Evolutionary conservation across 2,888 invertebrate species (phyloP), one percentile per base, ranked within the genome.

Genomic region (Sphaerophoria taeniata): DNA sequence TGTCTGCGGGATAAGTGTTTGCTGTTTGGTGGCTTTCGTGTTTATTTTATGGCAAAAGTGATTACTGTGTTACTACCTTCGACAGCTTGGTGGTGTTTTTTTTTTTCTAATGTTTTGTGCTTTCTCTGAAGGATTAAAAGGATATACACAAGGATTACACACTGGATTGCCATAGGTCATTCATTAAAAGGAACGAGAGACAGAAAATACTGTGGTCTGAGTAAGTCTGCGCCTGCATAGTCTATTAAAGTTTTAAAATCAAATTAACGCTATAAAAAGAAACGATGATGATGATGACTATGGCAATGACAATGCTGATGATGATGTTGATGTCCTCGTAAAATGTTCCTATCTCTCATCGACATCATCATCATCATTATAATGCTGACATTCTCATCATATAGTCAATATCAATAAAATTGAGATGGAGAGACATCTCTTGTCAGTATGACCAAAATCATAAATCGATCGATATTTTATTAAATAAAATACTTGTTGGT

Each of bases 391-490:
- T 31, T 47, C 11, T 49, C 61, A 55, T 49, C 75, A 60, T 73
- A 33, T 6, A 4, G 11, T 43, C 43, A 43, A 11, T 43, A 12
- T 43, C 43, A 43, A 43, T 43, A 43, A 43, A 43, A 43, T 43
- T 7, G 39, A 11, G 43, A 43, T 43, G 12, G 6, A 43, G 43
- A 43, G 33, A 60, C 60, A 33, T 56, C 56, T 63, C 51, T 43
- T 12, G 11, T 43, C 9, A 43, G 6, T 24, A 75, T 80, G 80
- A 85, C 75, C 47, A 77, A 77, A 73, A 73, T 77, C 77, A 85
- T 85, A 80, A 81, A 70, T 77, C 80, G 75, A 85, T 85, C 85
- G 81, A 85, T 85, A 77, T 77, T 81, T 74, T 73, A 73, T 73
- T 69, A 39, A 43, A 43, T 43, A 43, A 9, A 67, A 39, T 49